Evolutionary conservation across 2,888 invertebrate genomes (phyloP), one percentile per base, ranked within the genome.

Genomic region (Gandaritis pyraliata): DNA sequence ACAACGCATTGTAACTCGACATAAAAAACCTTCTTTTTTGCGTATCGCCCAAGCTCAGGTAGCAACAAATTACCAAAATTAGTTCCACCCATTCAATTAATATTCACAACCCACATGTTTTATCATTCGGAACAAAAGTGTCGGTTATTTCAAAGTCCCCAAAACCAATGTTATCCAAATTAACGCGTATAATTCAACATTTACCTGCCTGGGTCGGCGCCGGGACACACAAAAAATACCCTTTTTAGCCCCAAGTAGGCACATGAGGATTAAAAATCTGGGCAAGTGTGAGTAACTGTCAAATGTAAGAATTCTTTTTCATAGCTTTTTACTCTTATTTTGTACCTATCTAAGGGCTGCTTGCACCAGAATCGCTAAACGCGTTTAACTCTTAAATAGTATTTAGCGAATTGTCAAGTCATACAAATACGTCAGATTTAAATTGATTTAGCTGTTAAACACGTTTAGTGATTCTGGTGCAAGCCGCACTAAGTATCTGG

Each of bases 171-270:
- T 71, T 71, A 71, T 70, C 66, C 74, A 80, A 78, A 78, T 81
- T 80, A 80, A 68, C 72, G 72, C 64, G 57, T 75, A 73, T 76
- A 74, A 74, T 75, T 76, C 71, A 68, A 74, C 75, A 75, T 76
- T 66, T 61, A 59, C 55, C 61, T 66, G 54, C 62, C 69, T 63
- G 70, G 49, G 51, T 23, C 16, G 38, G 65, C 66, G 48, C 48
- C 47, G n/a, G 7, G 64, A 64, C 58, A 13, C 43, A 65, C 54
- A 66, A 69, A 67, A 66, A 68, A 55, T 43, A 48, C 54, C 65
- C 65, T 67, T 50, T 67, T 61, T 58, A n/a, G 46, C 30, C 18
- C 29, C 49, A 36, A 47, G 39, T 41, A 47, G 46, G 33, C 29
- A 51, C 61, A 55, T 38, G 51, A 36, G 51, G 55, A 30, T 51